A percentile compares a stretch with the other conserved stretches of the same genome.
phyloP scores from a whole-genome alignment of 1,140 invertebrate species.

The Hyposmocoma kahamanoa region DNA sequence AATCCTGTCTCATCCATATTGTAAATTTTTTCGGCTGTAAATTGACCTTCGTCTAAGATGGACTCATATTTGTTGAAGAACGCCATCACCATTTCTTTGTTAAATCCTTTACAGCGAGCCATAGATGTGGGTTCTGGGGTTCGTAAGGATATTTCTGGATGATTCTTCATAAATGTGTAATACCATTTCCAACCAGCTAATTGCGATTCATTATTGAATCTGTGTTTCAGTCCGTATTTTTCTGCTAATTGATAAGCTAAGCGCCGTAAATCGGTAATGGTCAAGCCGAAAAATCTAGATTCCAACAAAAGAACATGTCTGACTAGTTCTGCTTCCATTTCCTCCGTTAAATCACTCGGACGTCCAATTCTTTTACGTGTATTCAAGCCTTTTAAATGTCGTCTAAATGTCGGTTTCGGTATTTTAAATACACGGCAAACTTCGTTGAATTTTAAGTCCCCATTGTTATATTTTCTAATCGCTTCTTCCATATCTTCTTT shows the following conservation, averaged over 20 bases:
- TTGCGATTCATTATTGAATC: not conserved
- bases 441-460: not conserved
- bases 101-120: not conserved
- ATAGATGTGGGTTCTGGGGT: not conserved
- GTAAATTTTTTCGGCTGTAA: not conserved
- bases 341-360: slow-evolving; percentile 1
- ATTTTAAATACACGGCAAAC: slow-evolving; percentile 3
- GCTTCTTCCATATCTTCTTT: too few species aligned
- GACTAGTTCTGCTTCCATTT: slow-evolving; percentile 5
- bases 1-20: not conserved
- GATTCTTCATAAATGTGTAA: not conserved
- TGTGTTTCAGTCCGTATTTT: not conserved
- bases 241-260: not conserved
- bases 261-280: not conserved
- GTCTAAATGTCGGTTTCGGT: slow-evolving; percentile 5
- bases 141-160: not conserved
- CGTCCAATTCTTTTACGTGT: not conserved
- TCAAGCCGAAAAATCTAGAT: not conserved
- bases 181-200: not conserved
- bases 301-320: not conserved
- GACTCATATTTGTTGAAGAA: not conserved
- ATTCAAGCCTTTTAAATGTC: slow-evolving; percentile 7
- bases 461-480: too few species aligned
- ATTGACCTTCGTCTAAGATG: not conserved
- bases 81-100: not conserved